A percentile compares a stretch with the other conserved stretches of the same genome.
phyloP scores from a whole-genome alignment of 2,113 vertebrate species.

The Vulpes vulpes region DNA sequence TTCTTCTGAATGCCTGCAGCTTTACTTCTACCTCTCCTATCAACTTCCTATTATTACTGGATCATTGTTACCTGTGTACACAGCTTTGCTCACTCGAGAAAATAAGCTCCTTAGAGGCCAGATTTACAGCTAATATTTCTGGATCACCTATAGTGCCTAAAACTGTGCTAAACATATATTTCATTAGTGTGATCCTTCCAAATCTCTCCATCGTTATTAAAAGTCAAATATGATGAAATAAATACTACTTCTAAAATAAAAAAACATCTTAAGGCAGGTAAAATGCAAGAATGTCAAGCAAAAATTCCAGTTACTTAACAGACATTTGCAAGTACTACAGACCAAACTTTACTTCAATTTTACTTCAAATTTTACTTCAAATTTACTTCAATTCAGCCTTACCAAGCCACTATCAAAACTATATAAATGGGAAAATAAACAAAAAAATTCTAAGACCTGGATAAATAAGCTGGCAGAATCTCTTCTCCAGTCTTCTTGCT shows the following conservation, averaged over 20 bases:
- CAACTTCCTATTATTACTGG: neutral
- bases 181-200: conserved; percentile 33
- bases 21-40: conserved; percentile 10
- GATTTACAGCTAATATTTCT: conserved; percentile 59
- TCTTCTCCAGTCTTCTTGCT: conserved; percentile 99
- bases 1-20: conserved; percentile 7
- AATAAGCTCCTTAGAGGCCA: neutral
- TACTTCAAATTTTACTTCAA: conserved; percentile 51
- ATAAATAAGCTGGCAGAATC: conserved; percentile 97
- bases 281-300: conserved; percentile 62
- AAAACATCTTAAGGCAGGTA: neutral
- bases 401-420: conserved; percentile 58
- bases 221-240: conserved; percentile 25
- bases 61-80: neutral
- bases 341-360: conserved; percentile 56
- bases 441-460: conserved; percentile 92
- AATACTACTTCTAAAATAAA: conserved; percentile 60
- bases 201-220: conserved; percentile 56
- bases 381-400: conserved; percentile 38
- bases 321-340: conserved; percentile 62
- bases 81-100: conserved; percentile 27
- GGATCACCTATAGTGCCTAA: neutral
- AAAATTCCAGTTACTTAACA: conserved; percentile 57
- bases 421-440: conserved; percentile 79
- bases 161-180: conserved; percentile 18